Conservation (phyloP, 2,888 invertebrate species). For the Callinectes sapidus region DNA sequence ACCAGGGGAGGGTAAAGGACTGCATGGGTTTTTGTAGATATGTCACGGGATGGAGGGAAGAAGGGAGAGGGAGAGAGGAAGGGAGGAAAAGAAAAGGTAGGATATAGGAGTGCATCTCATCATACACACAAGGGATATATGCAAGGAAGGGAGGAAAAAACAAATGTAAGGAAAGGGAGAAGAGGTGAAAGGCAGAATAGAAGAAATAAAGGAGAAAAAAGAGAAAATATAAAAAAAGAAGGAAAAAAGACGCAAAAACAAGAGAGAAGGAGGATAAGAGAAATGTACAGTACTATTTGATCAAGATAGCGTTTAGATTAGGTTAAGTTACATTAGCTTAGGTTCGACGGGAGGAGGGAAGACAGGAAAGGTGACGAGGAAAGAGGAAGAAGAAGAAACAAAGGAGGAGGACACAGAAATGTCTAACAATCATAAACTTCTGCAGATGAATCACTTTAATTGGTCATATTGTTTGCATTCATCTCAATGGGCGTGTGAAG, state of each 20-base stretch:
- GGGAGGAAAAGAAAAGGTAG: neutral
- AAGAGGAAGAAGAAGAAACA: neutral
- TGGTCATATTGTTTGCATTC: neutral
- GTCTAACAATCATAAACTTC: neutral
- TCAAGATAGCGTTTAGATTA: too few relatives aligned
- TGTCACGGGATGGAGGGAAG: neutral
- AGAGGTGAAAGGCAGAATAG: neutral
- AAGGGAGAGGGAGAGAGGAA: slow-evolving; percentile 4
- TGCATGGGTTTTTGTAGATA: neutral
- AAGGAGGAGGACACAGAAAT: neutral
- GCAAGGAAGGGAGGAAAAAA: neutral
- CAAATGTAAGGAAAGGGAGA: neutral
- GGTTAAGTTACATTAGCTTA: too few relatives aligned
- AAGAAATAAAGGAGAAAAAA: neutral
- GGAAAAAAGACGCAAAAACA: neutral
- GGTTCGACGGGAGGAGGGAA: neutral
- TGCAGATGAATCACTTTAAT: neutral
- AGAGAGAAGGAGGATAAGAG: neutral
- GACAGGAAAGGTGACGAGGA: neutral
- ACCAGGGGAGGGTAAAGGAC: neutral
- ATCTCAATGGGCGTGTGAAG: neutral
- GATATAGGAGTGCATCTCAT: neutral
- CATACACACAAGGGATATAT: too few relatives aligned
- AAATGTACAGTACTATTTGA: too few relatives aligned
- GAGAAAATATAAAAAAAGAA: neutral